Evolutionary conservation across 2,888 invertebrate genomes (phyloP).

Genomic region (Macroteleia sp.): DNA sequence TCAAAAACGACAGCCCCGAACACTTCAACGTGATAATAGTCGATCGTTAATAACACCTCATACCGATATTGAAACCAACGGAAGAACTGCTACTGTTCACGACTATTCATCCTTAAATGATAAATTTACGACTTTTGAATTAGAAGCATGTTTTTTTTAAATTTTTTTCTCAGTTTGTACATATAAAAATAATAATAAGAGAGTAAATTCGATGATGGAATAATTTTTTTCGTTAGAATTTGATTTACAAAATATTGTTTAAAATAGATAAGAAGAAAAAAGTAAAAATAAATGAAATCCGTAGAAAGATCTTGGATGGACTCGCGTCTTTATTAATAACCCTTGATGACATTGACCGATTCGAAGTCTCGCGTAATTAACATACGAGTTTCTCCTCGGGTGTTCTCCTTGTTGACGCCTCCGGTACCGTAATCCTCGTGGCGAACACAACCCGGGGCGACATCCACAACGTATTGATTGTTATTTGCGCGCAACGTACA

Average conservation of each 20-base stretch:
- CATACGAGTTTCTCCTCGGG: slow-evolving; percentile 69
- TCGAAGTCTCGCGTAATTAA: slow-evolving; percentile 74
- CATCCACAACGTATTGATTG: slow-evolving; percentile 54
- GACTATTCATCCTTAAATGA: no score
- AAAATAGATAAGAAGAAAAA: no score
- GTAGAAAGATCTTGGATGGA: slow-evolving; percentile 73
- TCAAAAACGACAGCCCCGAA: slow-evolving; percentile 12
- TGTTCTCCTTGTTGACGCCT: slow-evolving; percentile 35
- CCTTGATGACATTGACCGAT: slow-evolving; percentile 80
- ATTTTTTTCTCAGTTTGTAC: no score
- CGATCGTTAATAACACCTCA: slow-evolving; percentile 31
- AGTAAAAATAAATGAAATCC: neutral
- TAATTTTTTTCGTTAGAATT: no score
- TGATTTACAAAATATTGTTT: no score
- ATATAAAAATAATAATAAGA: no score
- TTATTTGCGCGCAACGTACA: slow-evolving; percentile 57
- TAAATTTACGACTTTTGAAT: no score
- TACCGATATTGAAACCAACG: slow-evolving; percentile 1
- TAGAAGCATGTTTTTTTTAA: no score
- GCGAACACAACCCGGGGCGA: slow-evolving; percentile 28
- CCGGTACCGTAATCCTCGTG: slow-evolving; percentile 39
- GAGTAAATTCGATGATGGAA: no score
- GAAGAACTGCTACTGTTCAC: neutral
- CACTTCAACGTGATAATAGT: slow-evolving; percentile 24
- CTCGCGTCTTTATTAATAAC: slow-evolving; percentile 81